These are phyloP conservation scores for Solenodon paradoxus DNA, from an alignment of 2,113 vertebrate species.

Conservation along the genomic window DNA sequence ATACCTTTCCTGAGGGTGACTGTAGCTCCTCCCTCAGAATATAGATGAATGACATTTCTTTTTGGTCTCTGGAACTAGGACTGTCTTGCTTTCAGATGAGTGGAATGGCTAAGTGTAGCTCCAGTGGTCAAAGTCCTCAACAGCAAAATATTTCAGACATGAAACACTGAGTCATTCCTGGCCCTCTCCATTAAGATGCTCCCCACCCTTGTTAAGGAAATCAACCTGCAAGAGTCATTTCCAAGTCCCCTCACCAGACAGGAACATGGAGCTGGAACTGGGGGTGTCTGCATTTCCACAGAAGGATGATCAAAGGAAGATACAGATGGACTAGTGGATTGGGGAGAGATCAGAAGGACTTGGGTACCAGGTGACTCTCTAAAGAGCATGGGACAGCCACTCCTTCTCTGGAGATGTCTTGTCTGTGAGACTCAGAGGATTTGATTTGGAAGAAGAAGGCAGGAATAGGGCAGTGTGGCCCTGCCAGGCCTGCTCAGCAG, in stretches of 20 bases:
- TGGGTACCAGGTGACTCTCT: not conserved
- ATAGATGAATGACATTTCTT: not conserved
- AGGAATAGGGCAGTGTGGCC: not conserved
- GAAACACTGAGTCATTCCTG: not conserved
- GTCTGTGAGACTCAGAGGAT: not conserved
- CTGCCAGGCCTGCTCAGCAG: not conserved
- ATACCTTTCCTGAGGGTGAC: not conserved
- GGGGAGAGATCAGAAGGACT: not conserved
- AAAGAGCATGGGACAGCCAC: not conserved
- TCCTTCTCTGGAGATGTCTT: not conserved
- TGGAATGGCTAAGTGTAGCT: not conserved
- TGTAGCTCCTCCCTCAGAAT: not conserved
- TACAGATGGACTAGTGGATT: not conserved
- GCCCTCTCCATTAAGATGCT: not conserved
- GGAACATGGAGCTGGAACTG: not conserved
- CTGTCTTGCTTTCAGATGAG: not conserved
- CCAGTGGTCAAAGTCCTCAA: not conserved
- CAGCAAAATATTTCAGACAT: not conserved
- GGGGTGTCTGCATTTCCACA: not conserved
- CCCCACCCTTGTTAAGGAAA: not conserved
- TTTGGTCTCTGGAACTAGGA: not conserved
- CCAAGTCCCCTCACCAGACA: not conserved
- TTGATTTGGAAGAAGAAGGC: not conserved
- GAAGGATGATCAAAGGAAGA: conserved; percentile 46
- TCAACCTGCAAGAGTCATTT: conserved; percentile 30